Conservation (phyloP, 37 sponge, comb jelly and placozoan species). For the Mnemiopsis leidyi region DNA sequence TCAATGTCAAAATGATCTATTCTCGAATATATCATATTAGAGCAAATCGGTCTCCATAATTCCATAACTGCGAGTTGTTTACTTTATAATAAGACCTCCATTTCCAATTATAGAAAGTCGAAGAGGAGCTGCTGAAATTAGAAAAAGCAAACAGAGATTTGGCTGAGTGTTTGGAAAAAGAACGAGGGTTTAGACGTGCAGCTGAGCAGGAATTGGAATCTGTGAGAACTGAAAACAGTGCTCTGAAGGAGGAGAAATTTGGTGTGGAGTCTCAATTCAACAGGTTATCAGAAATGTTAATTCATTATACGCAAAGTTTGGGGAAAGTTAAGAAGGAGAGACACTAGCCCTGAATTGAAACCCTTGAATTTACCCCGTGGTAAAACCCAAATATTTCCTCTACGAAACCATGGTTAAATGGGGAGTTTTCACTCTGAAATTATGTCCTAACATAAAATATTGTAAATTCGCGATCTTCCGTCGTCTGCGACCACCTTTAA, state of each 20-base stretch:
- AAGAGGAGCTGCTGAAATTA: neutral
- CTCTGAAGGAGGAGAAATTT: neutral
- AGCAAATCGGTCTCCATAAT: neutral
- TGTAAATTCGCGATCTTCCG: no score
- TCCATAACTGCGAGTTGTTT: neutral
- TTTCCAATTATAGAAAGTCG: neutral
- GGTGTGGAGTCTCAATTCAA: neutral
- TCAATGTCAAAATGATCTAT: no score
- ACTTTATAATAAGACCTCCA: no score
- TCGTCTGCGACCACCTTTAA: no score
- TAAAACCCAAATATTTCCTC: no score
- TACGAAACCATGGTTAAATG: no score
- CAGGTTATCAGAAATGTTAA: neutral
- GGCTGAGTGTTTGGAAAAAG: neutral
- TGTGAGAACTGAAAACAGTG: neutral
- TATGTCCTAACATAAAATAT: no score
- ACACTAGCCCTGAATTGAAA: no score
- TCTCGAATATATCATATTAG: neutral
- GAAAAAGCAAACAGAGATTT: constrained; percentile 17
- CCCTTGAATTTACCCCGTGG: no score
- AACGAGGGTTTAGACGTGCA: neutral
- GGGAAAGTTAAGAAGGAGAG: neutral
- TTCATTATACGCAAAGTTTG: neutral
- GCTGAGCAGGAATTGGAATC: neutral
- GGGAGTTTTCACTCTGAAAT: no score